Percentiles rank a stretch among this genome's conserved stretches.
Evolutionary conservation across 2,797 vertebrate genomes (phyloP).

Genomic region (Brotula barbata): DNA sequence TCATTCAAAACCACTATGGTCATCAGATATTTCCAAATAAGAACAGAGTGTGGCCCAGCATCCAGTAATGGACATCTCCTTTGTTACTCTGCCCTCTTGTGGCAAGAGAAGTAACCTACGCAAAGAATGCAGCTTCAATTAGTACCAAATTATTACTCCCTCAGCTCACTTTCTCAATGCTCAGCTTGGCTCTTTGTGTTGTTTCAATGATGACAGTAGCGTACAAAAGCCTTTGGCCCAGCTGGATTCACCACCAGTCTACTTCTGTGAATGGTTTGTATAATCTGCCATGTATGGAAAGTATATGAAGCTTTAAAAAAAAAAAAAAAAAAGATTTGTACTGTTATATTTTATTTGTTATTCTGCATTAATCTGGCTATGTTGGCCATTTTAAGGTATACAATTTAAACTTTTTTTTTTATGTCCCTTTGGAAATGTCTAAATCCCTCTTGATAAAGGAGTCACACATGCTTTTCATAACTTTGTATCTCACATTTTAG

Average conservation of each 20-base stretch:
- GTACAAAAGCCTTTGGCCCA: conserved; percentile 72
- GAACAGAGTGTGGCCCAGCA: conserved; percentile 4
- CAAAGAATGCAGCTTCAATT: conserved; percentile 74
- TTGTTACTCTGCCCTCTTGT: conserved; percentile 73
- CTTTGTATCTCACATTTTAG: conserved; percentile 26
- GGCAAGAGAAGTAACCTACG: conserved; percentile 57
- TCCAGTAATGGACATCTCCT: conserved; percentile 26
- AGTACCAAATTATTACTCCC: conserved; percentile 74
- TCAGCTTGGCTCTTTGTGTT: conserved; percentile 70
- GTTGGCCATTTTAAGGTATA: conserved; percentile 33
- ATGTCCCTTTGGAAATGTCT: conserved; percentile 27
- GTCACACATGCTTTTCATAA: conserved; percentile 24
- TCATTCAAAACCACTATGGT: conserved; percentile 40
- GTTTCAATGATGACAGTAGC: conserved; percentile 71
- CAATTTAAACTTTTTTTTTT: conserved; percentile 35
- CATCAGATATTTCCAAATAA: conserved; percentile 12
- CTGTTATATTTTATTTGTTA: conserved; percentile 41
- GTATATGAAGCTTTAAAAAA: conserved; percentile 68
- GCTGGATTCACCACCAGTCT: conserved; percentile 61
- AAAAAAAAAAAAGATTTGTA: conserved; percentile 45
- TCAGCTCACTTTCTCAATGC: conserved; percentile 75
- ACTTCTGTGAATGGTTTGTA: conserved; percentile 68
- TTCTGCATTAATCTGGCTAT: conserved; percentile 25
- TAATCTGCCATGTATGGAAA: conserved; percentile 55
- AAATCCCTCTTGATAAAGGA: conserved; percentile 29